Percentiles rank a stretch among this genome's conserved stretches.
Conservation (phyloP, 2,113 vertebrate species). For the Aplodontia rufa region DNA sequence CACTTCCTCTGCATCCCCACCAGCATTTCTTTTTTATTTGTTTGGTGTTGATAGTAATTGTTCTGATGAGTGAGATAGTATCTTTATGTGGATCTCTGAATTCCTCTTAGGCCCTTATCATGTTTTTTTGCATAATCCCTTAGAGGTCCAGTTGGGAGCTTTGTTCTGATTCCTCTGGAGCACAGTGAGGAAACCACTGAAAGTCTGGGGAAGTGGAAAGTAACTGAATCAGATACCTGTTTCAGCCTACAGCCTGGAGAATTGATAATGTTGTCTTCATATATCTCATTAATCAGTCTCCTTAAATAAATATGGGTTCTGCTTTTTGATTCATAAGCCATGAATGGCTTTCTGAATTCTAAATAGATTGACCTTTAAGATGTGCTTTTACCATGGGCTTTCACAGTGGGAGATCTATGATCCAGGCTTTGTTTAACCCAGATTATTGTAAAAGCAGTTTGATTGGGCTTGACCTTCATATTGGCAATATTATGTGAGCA, state of each 20-base stretch:
- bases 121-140: constrained; percentile 17
- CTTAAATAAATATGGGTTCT: constrained; percentile 11
- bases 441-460: constrained; percentile 15
- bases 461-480: constrained; percentile 5
- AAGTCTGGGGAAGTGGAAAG: neutral
- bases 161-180: neutral
- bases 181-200: neutral
- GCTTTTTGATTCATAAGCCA: constrained; percentile 41
- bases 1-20: neutral
- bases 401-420: constrained; percentile 3
- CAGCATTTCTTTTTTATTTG: neutral
- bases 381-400: constrained; percentile 34
- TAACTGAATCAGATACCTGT: constrained; percentile 10
- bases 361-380: neutral
- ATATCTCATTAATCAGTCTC: neutral
- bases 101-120: neutral
- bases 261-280: neutral
- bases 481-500: neutral
- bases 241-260: neutral
- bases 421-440: constrained; percentile 38
- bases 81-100: neutral
- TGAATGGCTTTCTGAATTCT: constrained; percentile 20
- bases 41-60: neutral
- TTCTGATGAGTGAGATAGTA: neutral
- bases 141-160: neutral